Percentiles rank a stretch among this genome's conserved stretches.
phyloP scores from a whole-genome alignment of 2,888 invertebrate genomes.

The Chrysina gloriosa region DNA sequence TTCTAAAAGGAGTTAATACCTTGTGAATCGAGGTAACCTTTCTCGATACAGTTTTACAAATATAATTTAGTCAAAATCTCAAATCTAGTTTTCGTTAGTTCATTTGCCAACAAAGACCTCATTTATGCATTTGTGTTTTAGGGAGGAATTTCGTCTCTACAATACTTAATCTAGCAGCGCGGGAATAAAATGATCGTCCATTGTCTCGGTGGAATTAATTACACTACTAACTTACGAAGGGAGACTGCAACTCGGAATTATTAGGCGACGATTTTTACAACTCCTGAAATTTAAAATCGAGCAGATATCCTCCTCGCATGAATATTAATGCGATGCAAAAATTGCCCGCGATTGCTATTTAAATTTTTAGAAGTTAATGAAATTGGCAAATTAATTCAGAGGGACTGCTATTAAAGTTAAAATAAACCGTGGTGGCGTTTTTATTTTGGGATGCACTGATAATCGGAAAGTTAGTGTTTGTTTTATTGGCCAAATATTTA shows the following conservation, averaged over 20 bases:
- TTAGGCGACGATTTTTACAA: neutral
- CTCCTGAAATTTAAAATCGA: constrained; percentile 19
- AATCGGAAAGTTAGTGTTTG: constrained; percentile 3
- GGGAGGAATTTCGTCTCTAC: neutral
- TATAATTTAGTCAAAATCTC: no score
- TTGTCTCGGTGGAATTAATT: constrained; percentile 5
- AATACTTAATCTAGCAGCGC: neutral
- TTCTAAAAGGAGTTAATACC: no score
- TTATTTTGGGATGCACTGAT: neutral
- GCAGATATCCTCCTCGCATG: constrained; percentile 15
- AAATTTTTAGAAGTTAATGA: constrained; percentile 34
- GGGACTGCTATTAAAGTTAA: neutral
- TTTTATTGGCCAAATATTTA: constrained; percentile 2
- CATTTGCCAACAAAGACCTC: neutral
- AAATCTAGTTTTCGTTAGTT: neutral
- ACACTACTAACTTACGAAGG: neutral
- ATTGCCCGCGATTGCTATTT: neutral
- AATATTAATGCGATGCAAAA: constrained; percentile 23
- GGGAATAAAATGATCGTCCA: neutral
- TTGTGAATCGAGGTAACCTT: no score
- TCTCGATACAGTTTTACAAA: no score
- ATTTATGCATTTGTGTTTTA: neutral
- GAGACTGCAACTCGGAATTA: constrained; percentile 8
- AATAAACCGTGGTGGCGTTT: neutral
- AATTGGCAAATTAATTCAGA: constrained; percentile 27